Percentiles rank a stretch among this genome's conserved stretches.
Conservation (phyloP, 2,888 invertebrate genomes). For the Hermodice carunculata region DNA sequence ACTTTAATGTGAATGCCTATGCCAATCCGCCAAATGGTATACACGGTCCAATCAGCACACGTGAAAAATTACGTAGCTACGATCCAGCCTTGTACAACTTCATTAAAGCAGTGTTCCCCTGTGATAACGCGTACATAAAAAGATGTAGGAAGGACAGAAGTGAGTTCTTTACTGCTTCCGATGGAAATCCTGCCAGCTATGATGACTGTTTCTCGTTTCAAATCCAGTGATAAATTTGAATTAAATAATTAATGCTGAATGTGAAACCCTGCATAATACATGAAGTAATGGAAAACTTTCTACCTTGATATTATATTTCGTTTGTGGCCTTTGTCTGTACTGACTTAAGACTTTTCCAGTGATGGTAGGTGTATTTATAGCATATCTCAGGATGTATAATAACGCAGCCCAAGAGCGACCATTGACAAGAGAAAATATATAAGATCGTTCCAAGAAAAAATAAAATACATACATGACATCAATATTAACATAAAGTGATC, state of each 20-base stretch:
- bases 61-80: slow-evolving; percentile 38
- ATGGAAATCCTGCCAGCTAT: background rate
- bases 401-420: no score
- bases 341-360: no score
- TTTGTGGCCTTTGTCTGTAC: no score
- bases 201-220: background rate
- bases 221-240: background rate
- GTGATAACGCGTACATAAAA: slow-evolving; percentile 42
- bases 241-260: background rate
- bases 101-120: slow-evolving; percentile 44
- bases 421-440: no score
- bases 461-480: no score
- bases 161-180: slow-evolving; percentile 5
- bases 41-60: slow-evolving; percentile 42
- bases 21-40: slow-evolving; percentile 40
- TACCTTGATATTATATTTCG: background rate
- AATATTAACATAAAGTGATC: no score
- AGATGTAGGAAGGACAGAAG: slow-evolving; percentile 39
- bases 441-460: no score
- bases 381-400: no score
- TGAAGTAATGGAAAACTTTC: background rate
- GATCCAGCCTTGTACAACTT: slow-evolving; percentile 43
- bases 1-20: slow-evolving; percentile 44
- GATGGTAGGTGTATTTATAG: no score
- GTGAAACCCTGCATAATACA: no score